Conservation (phyloP, 2,797 vertebrate genomes). For the Falco naumanni region DNA sequence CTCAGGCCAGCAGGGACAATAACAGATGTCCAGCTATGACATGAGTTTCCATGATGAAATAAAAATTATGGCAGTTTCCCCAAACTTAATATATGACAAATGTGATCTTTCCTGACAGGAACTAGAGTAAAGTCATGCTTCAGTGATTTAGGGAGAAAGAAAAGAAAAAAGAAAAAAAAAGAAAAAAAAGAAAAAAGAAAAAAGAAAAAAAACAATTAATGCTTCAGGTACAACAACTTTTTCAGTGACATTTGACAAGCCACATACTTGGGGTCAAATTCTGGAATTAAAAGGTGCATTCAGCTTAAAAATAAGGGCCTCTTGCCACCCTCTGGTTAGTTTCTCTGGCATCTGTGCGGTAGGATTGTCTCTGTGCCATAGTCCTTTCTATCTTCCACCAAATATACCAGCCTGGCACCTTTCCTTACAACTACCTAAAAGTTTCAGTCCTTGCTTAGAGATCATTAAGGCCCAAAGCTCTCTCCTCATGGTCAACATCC, state of each 20-base stretch:
- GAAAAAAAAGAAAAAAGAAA: too few relatives aligned
- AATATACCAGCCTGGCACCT: background rate
- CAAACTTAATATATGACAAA: background rate
- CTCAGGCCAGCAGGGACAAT: background rate
- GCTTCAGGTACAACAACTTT: background rate
- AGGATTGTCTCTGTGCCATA: background rate
- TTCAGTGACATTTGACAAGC: background rate
- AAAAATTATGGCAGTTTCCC: constrained; percentile 19
- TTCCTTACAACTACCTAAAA: background rate
- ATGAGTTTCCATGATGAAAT: constrained; percentile 25
- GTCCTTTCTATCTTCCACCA: background rate
- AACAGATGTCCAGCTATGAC: background rate
- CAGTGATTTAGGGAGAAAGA: background rate
- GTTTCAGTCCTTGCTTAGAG: background rate
- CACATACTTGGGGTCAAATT: background rate
- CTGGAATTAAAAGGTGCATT: background rate
- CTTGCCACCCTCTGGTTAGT: background rate
- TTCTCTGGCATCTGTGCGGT: background rate
- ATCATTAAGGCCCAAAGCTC: background rate
- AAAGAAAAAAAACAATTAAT: background rate
- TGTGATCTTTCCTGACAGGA: constrained; percentile 15
- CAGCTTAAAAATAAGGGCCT: background rate
- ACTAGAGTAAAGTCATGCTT: background rate
- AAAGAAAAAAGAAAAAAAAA: too few relatives aligned
- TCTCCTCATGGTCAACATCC: background rate